Evolutionary conservation across 2,797 vertebrate species (phyloP), one percentile per base, ranked within the genome.

Genomic region (Muraenolepis orangiensis): DNA sequence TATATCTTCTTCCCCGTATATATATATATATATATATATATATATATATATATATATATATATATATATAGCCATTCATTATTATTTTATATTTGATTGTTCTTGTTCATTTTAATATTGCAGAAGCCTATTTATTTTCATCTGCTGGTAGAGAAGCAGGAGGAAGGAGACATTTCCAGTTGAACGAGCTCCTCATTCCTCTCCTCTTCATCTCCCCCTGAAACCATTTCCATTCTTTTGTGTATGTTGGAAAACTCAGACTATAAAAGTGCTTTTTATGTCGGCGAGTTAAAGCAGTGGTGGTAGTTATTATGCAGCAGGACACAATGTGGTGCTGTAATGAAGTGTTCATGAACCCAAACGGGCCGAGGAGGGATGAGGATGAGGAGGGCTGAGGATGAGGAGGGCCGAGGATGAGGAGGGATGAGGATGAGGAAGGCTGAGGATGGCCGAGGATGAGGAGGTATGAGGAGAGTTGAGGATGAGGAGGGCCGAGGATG

Each of bases 91-190:
- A 12, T 23, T 74, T 20, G 66, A 14, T 29, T 42, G 30, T 36
- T 32, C 42, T 61, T 26, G 77, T 61, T 73, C 12, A 77, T 70
- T 78, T 76, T 28, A 81, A 31, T 77, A 29, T 69, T 32, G 28
- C 40, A 26, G 13, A 64, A 46, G 11, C 7, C 36, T 23, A n/a
- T 6, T 61, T 26, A 10, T 26, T 64, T 64, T 12, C 13, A 64
- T 64, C 57, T 57, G 51, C 51, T 57, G 4, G 23, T n/a, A 64
- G 23, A 26, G n/a, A 64, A 64, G 23, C 23, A 64, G 57, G 7
- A 28, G 23, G 57, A 26, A 64, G 32, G 57, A 64, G 57, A 26
- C 2, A 11, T 64, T 64, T 64, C 57, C 57, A 64, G n/a, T 64
- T 13, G 57, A 64, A 26, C 23, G 20, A n/a, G 20, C n/a, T 64